These are phyloP conservation scores for Agrilus biguttatus DNA, from an alignment of 2,888 invertebrate genomes.

Conservation along the genomic window DNA sequence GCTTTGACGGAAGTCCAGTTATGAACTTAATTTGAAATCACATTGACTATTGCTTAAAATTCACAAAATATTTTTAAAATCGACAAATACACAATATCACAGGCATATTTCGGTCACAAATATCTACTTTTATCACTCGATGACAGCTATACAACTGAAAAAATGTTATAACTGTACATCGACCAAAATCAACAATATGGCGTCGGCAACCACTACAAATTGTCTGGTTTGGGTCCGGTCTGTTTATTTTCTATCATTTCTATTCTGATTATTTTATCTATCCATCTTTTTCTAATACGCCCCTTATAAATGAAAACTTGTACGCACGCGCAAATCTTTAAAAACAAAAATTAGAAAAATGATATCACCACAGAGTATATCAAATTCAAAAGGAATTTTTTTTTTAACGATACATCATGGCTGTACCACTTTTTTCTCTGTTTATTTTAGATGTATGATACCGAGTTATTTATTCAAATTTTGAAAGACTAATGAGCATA, in stretches of 20 bases:
- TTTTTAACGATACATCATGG: too few relatives aligned
- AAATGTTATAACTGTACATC: slow-evolving; percentile 6
- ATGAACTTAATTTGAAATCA: slow-evolving; percentile 16
- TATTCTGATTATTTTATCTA: slow-evolving; percentile 11
- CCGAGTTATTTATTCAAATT: too few relatives aligned
- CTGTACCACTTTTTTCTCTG: too few relatives aligned
- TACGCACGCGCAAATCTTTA: slow-evolving; percentile 7
- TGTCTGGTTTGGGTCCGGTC: background rate
- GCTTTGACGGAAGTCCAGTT: slow-evolving; percentile 11
- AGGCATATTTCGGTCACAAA: slow-evolving; percentile 23
- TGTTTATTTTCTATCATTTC: slow-evolving; percentile 13
- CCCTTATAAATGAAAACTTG: slow-evolving; percentile 7
- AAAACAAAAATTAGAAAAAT: too few relatives aligned
- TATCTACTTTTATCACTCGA: slow-evolving; percentile 8
- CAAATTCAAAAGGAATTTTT: too few relatives aligned
- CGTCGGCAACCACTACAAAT: slow-evolving; percentile 3
- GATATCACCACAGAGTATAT: too few relatives aligned
- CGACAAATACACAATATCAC: slow-evolving; percentile 24
- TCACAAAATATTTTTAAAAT: slow-evolving; percentile 20
- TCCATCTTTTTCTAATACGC: slow-evolving; percentile 10
- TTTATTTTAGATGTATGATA: too few relatives aligned
- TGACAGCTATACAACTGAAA: slow-evolving; percentile 11
- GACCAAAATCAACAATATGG: slow-evolving; percentile 11
- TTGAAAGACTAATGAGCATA: too few relatives aligned
- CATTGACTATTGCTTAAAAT: slow-evolving; percentile 24